Conservation (phyloP, 2,113 vertebrate species). For the Hiodon tergisus region DNA sequence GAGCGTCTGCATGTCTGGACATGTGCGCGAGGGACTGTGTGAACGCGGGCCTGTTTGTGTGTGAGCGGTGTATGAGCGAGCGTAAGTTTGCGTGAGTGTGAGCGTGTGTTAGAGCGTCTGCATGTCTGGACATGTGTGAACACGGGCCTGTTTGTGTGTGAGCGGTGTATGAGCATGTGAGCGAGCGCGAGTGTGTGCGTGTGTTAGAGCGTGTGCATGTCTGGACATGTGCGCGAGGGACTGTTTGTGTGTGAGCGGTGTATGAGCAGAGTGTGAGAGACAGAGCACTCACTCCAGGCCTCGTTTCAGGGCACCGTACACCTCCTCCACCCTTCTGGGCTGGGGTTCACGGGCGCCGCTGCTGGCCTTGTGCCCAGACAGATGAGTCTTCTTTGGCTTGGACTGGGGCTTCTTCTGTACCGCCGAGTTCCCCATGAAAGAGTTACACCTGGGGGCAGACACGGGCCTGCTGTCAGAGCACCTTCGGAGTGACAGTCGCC, state of each 20-base stretch:
- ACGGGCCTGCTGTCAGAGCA: slow-evolving; percentile 15
- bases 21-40: neutral
- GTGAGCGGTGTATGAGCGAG: neutral
- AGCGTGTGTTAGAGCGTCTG: neutral
- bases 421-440: slow-evolving; percentile 89
- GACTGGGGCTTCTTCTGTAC: slow-evolving; percentile 87
- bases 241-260: neutral
- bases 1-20: neutral
- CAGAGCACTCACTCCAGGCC: slow-evolving; percentile 82
- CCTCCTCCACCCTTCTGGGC: slow-evolving; percentile 85
- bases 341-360: slow-evolving; percentile 82
- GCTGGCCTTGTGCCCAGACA: slow-evolving; percentile 81
- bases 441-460: slow-evolving; percentile 79
- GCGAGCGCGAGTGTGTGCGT: too few relatives aligned
- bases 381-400: slow-evolving; percentile 89
- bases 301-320: slow-evolving; percentile 82
- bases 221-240: neutral
- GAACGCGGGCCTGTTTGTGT: neutral
- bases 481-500: neutral
- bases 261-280: neutral
- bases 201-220: neutral
- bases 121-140: neutral
- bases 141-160: neutral
- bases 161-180: neutral
- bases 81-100: too few relatives aligned